Base-by-base conservation (phyloP, 2,113 vertebrate species). In the Crotalus horridus region DNA sequence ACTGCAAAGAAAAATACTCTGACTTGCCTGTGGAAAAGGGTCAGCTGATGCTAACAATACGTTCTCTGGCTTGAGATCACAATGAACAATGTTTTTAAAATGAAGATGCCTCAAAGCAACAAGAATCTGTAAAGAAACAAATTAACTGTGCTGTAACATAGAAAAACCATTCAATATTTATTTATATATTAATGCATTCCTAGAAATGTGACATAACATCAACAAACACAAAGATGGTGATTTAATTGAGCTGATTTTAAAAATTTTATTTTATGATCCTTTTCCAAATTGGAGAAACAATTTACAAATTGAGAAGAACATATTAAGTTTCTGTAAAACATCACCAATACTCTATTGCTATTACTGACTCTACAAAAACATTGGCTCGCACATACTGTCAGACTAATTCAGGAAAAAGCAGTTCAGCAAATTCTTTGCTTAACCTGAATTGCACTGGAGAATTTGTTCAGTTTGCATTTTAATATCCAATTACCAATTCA, bases 11-110 rank as follows among this genome's bases (percentile, higher is more conserved):
- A 69, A 90, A 39, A 33, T 64, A 90, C 95, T 95, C 91, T 23
- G 94, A 96, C 97, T 98, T 96, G 98, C 99, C 98, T 99, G 99
- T 94, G 99, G 99, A 88, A 99, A 99, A 54, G 99, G 98, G 95
- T 99, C 99, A 1, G 99, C 98, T 6, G 99, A 99, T 0, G 99
- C 99, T 93, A 99, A 93, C 91, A 99, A 97, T 58, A 99, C 99
- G 81, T 99, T 99, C 96, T 99, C 99, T 59, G 99, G 99, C 96
- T 99, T 99, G 90, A 99, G 98, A 95, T 99, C 99, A 97, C 99
- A 99, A 95, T 99, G 99, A 96, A 99, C 99, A 53, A 99, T 99
- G 96, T 99, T 99, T 98, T 99, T 99, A 97, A 99, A 99, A 98
- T 99, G 99, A 94, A 99, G 99, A 95, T 99, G 99, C 88, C 99